Conservation (phyloP, 2,888 invertebrate genomes). For the Lithophane semibrunnea region DNA sequence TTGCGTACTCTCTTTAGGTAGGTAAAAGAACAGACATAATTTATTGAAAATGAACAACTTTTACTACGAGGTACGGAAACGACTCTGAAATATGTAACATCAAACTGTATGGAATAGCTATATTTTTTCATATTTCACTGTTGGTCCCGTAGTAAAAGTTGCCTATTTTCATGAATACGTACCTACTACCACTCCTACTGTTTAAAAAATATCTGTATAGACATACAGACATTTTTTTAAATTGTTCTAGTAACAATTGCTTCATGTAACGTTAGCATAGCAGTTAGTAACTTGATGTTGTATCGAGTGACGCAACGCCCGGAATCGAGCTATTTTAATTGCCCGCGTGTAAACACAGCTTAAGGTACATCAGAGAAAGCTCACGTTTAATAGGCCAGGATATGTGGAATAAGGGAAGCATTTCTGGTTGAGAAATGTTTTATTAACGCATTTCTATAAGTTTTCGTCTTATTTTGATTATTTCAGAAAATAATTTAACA, state of each 20-base stretch:
- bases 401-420: neutral
- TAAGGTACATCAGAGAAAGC: conserved; percentile 6
- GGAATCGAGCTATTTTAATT: neutral
- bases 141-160: neutral
- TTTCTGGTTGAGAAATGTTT: conserved; percentile 18
- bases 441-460: neutral
- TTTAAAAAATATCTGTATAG: neutral
- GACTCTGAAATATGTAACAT: neutral
- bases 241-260: neutral
- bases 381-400: conserved; percentile 8
- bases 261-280: neutral
- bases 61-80: too few relatives aligned
- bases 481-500: neutral
- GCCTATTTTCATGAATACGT: neutral
- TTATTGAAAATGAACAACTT: too few relatives aligned
- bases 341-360: neutral
- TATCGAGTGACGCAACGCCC: neutral
- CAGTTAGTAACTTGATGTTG: too few relatives aligned
- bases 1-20: too few relatives aligned
- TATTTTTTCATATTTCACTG: neutral
- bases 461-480: neutral
- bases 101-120: neutral
- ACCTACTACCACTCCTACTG: neutral
- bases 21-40: neutral
- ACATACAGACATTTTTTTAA: too few relatives aligned